Evolutionary conservation across 2,888 invertebrate species (phyloP).

Genomic region (Argyresthia albistria): DNA sequence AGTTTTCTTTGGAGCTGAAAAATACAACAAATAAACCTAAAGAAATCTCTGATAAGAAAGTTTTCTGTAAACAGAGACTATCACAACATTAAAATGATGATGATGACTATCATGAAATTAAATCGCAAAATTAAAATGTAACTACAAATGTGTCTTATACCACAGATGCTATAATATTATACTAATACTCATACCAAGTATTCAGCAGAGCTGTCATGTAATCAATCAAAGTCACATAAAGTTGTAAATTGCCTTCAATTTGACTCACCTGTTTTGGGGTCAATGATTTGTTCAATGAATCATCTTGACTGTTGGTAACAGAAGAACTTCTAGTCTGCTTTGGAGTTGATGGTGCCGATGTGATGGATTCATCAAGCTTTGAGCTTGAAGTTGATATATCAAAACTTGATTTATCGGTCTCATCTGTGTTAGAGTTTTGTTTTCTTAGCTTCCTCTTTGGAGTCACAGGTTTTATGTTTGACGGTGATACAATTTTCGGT

Average conservation of each 20-base stretch:
- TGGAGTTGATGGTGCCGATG: conserved; percentile 33
- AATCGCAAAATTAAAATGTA: too few species aligned
- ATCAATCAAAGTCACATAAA: too few species aligned
- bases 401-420: conserved; percentile 9
- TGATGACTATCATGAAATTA: too few species aligned
- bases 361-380: conserved; percentile 32
- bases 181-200: too few species aligned
- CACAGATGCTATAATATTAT: too few species aligned
- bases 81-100: too few species aligned
- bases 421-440: conserved; percentile 25
- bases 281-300: conserved; percentile 28
- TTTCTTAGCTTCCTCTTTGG: conserved; percentile 37
- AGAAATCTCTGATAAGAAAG: too few species aligned
- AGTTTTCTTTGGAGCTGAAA: conserved; percentile 68
- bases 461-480: conserved; percentile 15
- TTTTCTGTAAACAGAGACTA: too few species aligned
- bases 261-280: conserved; percentile 54
- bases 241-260: not conserved
- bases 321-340: conserved; percentile 24
- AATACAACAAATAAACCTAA: conserved; percentile 1
- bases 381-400: conserved; percentile 23
- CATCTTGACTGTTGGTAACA: conserved; percentile 28
- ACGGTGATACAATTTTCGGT: conserved; percentile 2
- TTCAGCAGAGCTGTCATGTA: too few species aligned
- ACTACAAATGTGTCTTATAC: too few species aligned